These are phyloP conservation scores for Proisotoma minuta DNA, from an alignment of 2,888 invertebrate genomes.

Conservation along the genomic window DNA sequence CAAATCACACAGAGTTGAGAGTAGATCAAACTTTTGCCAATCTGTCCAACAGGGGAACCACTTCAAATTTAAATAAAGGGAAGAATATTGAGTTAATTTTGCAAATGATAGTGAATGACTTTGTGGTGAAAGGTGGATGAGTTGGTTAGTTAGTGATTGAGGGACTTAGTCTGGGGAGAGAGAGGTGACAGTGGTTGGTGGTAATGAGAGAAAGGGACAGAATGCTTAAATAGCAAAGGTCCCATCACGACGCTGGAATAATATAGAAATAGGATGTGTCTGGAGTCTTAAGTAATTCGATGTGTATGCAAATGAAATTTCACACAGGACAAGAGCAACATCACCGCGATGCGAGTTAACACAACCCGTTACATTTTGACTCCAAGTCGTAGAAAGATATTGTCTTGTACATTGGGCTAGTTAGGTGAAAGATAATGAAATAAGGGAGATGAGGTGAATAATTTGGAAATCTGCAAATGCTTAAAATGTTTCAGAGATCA, in stretches of 20 bases:
- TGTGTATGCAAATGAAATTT: conserved; percentile 46
- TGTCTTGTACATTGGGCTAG: not conserved
- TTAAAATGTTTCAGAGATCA: too few species aligned
- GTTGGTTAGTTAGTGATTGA: not conserved
- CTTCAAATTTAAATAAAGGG: not conserved
- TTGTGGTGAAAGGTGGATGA: not conserved
- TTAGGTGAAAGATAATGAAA: not conserved
- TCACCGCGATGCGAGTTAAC: not conserved
- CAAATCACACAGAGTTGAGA: too few species aligned
- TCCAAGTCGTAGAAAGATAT: not conserved
- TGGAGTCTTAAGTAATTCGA: conserved; percentile 42
- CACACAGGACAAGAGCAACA: conserved; percentile 7
- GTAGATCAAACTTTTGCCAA: too few species aligned
- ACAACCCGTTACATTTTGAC: conserved; percentile 6
- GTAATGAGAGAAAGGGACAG: conserved; percentile 43
- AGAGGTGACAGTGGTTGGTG: not conserved
- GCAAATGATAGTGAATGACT: conserved; percentile 4
- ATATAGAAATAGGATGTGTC: conserved; percentile 41
- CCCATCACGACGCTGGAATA: conserved; percentile 19
- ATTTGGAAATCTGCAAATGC: not conserved
- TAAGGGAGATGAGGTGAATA: not conserved
- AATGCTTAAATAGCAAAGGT: conserved; percentile 39
- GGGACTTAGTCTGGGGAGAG: not conserved
- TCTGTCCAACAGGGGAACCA: too few species aligned
- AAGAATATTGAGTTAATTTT: not conserved